Conservation (phyloP, 2,797 vertebrate species). For the Dromococcyx pavoninus region DNA sequence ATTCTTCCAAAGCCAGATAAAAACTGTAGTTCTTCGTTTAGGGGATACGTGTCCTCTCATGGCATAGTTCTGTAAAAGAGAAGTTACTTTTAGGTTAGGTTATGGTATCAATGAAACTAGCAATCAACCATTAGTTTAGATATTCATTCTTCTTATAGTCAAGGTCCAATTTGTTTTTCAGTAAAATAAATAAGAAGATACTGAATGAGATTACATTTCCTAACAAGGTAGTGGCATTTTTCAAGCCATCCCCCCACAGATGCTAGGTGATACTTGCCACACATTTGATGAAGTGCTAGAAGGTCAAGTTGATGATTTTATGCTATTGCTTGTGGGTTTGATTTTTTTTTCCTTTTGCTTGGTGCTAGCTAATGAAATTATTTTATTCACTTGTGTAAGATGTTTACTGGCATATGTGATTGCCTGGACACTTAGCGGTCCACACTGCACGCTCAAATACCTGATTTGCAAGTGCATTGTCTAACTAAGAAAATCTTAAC, state of each 20-base stretch:
- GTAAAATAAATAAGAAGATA: not conserved
- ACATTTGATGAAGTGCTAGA: not conserved
- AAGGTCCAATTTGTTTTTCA: not conserved
- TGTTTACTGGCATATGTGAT: not conserved
- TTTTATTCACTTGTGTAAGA: not conserved
- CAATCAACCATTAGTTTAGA: not conserved
- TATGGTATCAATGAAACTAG: not conserved
- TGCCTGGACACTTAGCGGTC: not conserved
- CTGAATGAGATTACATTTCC: not conserved
- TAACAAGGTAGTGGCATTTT: not conserved
- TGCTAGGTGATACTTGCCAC: not conserved
- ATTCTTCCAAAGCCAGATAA: not conserved
- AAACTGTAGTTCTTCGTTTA: not conserved
- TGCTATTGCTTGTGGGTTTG: not conserved
- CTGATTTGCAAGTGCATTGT: not conserved
- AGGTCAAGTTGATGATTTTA: not conserved
- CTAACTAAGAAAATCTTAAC: not conserved
- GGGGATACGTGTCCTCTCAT: not conserved
- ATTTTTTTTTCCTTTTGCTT: not conserved
- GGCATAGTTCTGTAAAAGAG: not conserved
- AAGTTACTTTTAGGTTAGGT: not conserved
- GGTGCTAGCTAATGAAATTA: constrained; percentile 15
- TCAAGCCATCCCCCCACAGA: not conserved
- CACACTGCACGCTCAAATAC: not conserved
- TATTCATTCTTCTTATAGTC: not conserved